Percentiles rank a stretch among this genome's conserved stretches.
Conservation (phyloP, 2,113 vertebrate genomes). For the Saguinus imperator region DNA sequence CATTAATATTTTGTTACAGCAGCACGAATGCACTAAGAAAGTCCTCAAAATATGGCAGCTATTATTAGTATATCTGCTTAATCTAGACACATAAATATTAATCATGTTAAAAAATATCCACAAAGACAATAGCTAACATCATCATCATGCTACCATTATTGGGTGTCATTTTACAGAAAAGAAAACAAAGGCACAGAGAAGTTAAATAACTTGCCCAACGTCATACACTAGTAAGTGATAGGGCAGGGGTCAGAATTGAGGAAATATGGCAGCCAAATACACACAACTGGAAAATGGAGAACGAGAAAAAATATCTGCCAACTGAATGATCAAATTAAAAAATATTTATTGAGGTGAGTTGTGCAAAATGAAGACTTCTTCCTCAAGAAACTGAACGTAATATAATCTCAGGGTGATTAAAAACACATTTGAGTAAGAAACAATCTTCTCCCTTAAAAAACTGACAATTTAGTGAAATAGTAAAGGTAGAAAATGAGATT, state of each 20-base stretch:
- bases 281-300: not conserved
- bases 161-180: not conserved
- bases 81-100: not conserved
- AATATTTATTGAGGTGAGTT: slow-evolving; percentile 20
- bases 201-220: not conserved
- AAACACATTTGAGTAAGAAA: slow-evolving; percentile 6
- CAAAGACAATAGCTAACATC: not conserved
- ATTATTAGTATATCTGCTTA: not conserved
- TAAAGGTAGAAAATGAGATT: slow-evolving; percentile 32
- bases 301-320: not conserved
- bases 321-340: not conserved
- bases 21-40: not conserved
- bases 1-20: not conserved
- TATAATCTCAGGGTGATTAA: slow-evolving; percentile 24
- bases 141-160: not conserved
- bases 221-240: not conserved
- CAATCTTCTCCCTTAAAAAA: not conserved
- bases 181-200: not conserved
- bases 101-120: not conserved
- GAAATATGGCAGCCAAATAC: not conserved
- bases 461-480: not conserved
- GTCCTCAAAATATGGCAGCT: not conserved
- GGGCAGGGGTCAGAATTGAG: not conserved
- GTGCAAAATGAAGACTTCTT: slow-evolving; percentile 31
- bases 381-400: not conserved